These are phyloP conservation scores for Cerastoderma edule DNA, from an alignment of 2,888 invertebrate genomes.

Conservation along the genomic window DNA sequence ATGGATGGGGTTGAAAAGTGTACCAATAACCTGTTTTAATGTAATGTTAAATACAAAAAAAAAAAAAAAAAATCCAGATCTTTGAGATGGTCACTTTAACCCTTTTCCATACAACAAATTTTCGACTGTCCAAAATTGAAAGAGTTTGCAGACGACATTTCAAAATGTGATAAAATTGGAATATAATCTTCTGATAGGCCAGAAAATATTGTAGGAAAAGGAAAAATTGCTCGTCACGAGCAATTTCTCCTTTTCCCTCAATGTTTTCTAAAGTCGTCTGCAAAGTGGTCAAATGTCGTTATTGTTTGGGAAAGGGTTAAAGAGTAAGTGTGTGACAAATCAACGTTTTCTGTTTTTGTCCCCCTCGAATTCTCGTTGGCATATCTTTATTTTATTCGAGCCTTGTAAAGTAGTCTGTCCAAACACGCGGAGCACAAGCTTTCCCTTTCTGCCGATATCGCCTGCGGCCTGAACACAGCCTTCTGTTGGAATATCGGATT, in stretches of 20 bases:
- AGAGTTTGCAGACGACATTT: no score
- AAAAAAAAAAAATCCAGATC: no score
- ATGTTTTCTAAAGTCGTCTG: not conserved
- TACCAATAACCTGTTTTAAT: no score
- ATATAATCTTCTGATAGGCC: no score
- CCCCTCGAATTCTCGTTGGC: not conserved
- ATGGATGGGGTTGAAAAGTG: no score
- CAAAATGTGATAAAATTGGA: no score
- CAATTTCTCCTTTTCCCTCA: conserved; percentile 10
- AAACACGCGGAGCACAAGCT: conserved; percentile 45
- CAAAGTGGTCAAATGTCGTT: not conserved
- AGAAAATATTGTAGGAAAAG: not conserved
- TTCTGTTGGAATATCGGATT: conserved; percentile 34
- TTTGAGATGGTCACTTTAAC: no score
- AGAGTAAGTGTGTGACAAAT: not conserved
- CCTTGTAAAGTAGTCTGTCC: conserved; percentile 56
- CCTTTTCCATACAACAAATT: no score
- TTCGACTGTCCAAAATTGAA: no score
- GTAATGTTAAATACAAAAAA: no score
- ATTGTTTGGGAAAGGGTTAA: not conserved
- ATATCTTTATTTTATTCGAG: conserved; percentile 30
- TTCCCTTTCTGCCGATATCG: conserved; percentile 28
- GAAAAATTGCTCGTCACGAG: conserved; percentile 1
- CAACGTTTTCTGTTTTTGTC: not conserved
- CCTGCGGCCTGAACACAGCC: conserved; percentile 43